phyloP scores from a whole-genome alignment of 2,113 vertebrate genomes.

The Tor tambroides region DNA sequence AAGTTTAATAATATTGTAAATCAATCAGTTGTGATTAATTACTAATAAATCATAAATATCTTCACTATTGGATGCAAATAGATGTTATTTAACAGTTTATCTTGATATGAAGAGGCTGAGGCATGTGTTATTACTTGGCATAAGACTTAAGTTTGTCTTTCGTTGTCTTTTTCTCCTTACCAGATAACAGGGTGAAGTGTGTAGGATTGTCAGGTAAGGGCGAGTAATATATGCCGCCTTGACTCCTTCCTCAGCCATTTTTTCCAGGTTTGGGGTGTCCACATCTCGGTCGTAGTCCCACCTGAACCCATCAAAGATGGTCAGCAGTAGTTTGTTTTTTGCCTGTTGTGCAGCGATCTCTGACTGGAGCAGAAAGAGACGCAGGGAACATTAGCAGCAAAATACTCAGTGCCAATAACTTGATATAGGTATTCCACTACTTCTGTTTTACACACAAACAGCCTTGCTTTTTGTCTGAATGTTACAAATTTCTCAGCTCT shows the following conservation, averaged over 20 bases:
- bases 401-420: conserved; percentile 18
- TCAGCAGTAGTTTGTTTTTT: conserved; percentile 50
- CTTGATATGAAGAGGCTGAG: neutral
- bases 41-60: neutral
- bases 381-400: conserved; percentile 23
- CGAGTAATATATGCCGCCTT: conserved; percentile 83
- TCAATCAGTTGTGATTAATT: neutral
- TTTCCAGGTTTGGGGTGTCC: conserved; percentile 82
- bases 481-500: neutral
- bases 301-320: conserved; percentile 82
- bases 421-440: neutral
- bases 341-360: conserved; percentile 9
- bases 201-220: conserved; percentile 82
- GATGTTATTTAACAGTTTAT: neutral
- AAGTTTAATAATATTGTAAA: no score
- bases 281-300: conserved; percentile 87
- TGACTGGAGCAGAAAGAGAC: conserved; percentile 16
- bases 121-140: neutral
- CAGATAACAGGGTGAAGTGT: conserved; percentile 89
- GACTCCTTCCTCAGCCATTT: conserved; percentile 79
- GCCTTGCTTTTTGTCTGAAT: neutral
- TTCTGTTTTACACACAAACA: neutral
- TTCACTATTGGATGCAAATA: neutral
- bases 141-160: neutral
- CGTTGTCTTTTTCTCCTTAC: conserved; percentile 62